Evolutionary conservation across 2,113 vertebrate genomes (phyloP).

Genomic region (Poecile atricapillus): DNA sequence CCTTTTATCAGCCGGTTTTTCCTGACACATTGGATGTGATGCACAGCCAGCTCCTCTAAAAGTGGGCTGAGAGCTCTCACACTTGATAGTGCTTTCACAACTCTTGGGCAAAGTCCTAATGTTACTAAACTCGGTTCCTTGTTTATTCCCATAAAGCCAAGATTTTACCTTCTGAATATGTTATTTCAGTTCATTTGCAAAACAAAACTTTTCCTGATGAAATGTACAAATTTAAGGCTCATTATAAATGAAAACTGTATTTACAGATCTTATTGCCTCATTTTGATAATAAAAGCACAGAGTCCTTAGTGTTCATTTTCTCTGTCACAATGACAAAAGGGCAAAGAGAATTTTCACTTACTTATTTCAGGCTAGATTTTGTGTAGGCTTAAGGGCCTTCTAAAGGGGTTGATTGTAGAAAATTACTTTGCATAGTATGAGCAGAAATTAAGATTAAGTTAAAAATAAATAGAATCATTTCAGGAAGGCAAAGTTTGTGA

Average conservation of each 20-base stretch:
- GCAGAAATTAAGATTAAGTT: not conserved
- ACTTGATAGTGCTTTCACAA: not conserved
- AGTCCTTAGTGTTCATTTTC: not conserved
- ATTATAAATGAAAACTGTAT: not conserved
- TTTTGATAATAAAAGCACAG: not conserved
- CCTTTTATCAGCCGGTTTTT: slow-evolving; percentile 25
- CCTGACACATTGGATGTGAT: not conserved
- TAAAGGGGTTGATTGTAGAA: not conserved
- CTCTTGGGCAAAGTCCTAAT: not conserved
- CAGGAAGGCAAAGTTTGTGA: not conserved
- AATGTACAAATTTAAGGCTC: not conserved
- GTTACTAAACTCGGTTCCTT: not conserved
- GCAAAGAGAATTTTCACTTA: not conserved
- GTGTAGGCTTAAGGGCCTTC: not conserved
- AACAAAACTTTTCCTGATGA: not conserved
- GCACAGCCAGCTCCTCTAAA: not conserved
- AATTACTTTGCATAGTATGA: slow-evolving; percentile 3
- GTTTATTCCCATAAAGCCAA: not conserved
- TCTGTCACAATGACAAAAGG: not conserved
- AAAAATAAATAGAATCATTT: slow-evolving; percentile 24
- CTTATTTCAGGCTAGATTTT: not conserved
- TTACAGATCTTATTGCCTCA: not conserved
- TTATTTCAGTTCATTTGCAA: not conserved
- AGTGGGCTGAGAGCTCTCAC: not conserved
- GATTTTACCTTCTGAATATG: not conserved